Evolutionary conservation across 1,140 invertebrate genomes (phyloP).

Genomic region (Apis dorsata): DNA sequence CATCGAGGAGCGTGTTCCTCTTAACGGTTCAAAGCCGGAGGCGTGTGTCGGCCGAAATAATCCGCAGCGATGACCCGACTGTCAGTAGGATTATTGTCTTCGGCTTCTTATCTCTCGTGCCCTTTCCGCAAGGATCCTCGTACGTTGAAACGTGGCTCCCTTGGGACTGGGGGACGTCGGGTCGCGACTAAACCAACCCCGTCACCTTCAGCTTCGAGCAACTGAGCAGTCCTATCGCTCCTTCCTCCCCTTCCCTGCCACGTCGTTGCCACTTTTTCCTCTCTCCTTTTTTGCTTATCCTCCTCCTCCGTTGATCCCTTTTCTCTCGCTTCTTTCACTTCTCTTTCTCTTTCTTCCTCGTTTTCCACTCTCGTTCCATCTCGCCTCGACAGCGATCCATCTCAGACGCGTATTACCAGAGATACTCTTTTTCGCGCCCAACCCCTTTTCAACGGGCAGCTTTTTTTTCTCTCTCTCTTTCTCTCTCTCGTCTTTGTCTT

Average conservation of each 20-base stretch:
- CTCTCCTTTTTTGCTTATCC: conserved; percentile 30
- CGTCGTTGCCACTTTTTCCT: conserved; percentile 15
- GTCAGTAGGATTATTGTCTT: conserved; percentile 80
- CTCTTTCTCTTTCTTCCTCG: background rate
- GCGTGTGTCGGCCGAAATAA: conserved; percentile 69
- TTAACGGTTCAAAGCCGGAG: conserved; percentile 58
- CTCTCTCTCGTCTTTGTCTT: conserved; percentile 33
- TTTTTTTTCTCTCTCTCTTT: background rate
- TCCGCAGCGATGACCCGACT: conserved; percentile 72
- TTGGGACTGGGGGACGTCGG: conserved; percentile 67
- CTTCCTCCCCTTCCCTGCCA: too few relatives aligned
- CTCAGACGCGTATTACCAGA: conserved; percentile 2
- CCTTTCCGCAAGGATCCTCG: conserved; percentile 62
- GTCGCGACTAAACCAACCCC: conserved; percentile 68
- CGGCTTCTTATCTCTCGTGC: conserved; percentile 75
- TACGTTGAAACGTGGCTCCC: conserved; percentile 61
- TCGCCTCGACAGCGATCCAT: conserved; percentile 44
- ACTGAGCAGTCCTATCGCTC: conserved; percentile 51
- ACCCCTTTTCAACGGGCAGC: conserved; percentile 18
- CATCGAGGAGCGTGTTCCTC: conserved; percentile 47
- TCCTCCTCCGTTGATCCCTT: background rate
- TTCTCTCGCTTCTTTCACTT: conserved; percentile 2
- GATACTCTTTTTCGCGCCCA: conserved; percentile 8
- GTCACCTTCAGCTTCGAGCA: conserved; percentile 64
- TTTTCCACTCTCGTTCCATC: conserved; percentile 46